A percentile compares a stretch with the other conserved stretches of the same genome.
Evolutionary conservation across 2,888 invertebrate species (phyloP).

Genomic region (Monoplex corrugatus): DNA sequence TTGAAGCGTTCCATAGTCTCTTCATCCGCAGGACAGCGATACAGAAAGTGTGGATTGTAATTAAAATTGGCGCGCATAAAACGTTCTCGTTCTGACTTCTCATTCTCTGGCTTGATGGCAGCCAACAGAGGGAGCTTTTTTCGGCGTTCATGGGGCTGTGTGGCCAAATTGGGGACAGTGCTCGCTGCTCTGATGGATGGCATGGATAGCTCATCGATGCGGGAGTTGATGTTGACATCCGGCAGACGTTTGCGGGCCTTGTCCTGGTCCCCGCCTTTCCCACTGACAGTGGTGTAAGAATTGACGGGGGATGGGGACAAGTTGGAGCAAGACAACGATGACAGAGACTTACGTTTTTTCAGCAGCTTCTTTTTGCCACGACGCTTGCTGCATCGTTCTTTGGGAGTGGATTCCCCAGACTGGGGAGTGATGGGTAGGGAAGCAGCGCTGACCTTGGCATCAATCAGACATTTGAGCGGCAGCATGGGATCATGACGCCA

Average conservation of each 20-base stretch:
- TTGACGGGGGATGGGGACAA: background rate
- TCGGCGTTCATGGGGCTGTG: conserved; percentile 59
- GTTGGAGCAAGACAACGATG: background rate
- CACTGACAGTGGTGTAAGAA: background rate
- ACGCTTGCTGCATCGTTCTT: background rate
- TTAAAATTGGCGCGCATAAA: conserved; percentile 74
- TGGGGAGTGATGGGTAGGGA: background rate
- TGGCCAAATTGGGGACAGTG: background rate
- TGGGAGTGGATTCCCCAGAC: background rate
- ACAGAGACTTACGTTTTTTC: conserved; percentile 15
- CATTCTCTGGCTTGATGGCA: conserved; percentile 77
- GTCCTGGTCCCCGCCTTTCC: background rate
- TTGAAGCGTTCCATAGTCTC: conserved; percentile 68
- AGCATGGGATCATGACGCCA: conserved; percentile 41
- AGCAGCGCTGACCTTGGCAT: background rate
- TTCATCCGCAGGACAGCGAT: conserved; percentile 68
- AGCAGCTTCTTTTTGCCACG: conserved; percentile 38
- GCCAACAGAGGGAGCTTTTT: conserved; percentile 71
- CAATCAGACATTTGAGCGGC: conserved; percentile 37
- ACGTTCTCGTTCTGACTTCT: conserved; percentile 74
- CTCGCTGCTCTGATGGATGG: conserved; percentile 21
- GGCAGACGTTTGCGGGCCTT: background rate
- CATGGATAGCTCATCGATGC: conserved; percentile 47
- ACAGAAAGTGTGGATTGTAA: conserved; percentile 77
- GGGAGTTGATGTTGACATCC: conserved; percentile 1